These are phyloP conservation scores for Dascillus cervinus DNA, from an alignment of 2,888 invertebrate genomes.

Conservation along the genomic window DNA sequence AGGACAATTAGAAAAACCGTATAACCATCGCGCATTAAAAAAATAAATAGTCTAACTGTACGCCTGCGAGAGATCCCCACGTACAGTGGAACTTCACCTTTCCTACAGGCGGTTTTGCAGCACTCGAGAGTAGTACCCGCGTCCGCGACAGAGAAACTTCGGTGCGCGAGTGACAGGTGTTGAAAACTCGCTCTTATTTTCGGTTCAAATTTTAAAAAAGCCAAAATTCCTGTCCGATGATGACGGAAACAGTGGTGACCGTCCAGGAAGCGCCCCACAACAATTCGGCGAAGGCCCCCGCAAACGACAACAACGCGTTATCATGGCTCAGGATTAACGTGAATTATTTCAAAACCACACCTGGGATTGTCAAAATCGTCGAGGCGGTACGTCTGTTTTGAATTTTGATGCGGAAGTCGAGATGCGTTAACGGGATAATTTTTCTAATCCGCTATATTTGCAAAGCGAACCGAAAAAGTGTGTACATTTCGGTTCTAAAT, in stretches of 20 bases:
- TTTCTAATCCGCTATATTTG: slow-evolving; percentile 3
- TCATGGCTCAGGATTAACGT: slow-evolving; percentile 70
- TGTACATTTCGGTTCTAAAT: too few relatives aligned
- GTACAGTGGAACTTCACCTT: too few relatives aligned
- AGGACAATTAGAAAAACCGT: too few relatives aligned
- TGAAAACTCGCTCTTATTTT: slow-evolving; percentile 9
- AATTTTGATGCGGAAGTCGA: slow-evolving; percentile 1
- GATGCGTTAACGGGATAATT: background rate
- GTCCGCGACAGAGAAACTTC: slow-evolving; percentile 6
- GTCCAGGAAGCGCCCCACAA: slow-evolving; percentile 60
- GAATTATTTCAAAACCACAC: slow-evolving; percentile 72
- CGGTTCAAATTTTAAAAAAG: background rate
- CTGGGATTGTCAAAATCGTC: slow-evolving; percentile 72
- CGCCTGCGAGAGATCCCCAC: too few relatives aligned
- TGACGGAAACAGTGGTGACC: slow-evolving; percentile 78
- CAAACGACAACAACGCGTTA: slow-evolving; percentile 48
- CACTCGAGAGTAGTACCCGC: too few relatives aligned
- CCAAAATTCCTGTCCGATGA: slow-evolving; percentile 44
- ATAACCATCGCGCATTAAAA: too few relatives aligned
- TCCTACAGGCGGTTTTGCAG: too few relatives aligned
- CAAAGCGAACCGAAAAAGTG: too few relatives aligned
- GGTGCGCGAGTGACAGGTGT: slow-evolving; percentile 12
- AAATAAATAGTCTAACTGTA: too few relatives aligned
- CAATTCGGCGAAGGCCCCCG: slow-evolving; percentile 37
- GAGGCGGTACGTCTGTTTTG: slow-evolving; percentile 63